phyloP scores from a whole-genome alignment of 2,113 vertebrate genomes.

The Irena cyanogastra region DNA sequence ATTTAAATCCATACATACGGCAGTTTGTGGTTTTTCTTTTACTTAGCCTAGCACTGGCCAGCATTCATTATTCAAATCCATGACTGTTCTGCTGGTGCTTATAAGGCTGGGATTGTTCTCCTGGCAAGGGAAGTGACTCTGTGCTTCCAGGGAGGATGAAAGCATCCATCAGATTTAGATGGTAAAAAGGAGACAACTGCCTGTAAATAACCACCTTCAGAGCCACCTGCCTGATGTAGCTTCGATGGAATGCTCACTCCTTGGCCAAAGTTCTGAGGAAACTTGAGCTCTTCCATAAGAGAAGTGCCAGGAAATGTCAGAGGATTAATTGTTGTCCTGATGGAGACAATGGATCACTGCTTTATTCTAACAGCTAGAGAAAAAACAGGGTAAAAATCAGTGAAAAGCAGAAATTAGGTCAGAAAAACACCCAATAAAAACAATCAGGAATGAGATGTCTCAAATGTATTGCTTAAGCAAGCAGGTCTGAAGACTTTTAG shows the following conservation, averaged over 20 bases:
- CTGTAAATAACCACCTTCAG: background rate
- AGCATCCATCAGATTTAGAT: background rate
- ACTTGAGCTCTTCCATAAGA: background rate
- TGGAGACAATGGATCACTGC: background rate
- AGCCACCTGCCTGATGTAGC: background rate
- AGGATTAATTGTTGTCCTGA: background rate
- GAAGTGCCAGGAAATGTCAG: background rate
- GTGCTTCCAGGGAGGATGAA: background rate
- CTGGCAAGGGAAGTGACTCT: background rate
- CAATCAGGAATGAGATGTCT: background rate
- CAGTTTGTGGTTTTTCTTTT: background rate
- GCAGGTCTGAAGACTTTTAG: background rate
- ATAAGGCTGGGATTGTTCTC: background rate
- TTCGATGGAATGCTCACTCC: background rate
- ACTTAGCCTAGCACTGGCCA: background rate
- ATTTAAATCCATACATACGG: background rate
- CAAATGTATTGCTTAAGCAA: slow-evolving; percentile 17
- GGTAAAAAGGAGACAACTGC: background rate
- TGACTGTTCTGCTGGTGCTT: background rate
- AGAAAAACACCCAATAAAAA: background rate
- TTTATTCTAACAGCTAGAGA: background rate
- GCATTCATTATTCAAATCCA: background rate
- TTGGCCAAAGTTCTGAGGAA: background rate
- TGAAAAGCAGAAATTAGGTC: background rate
- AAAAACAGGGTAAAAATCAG: background rate